Base-by-base conservation (phyloP, 2,113 vertebrate species). In the Pedionomus torquatus region DNA sequence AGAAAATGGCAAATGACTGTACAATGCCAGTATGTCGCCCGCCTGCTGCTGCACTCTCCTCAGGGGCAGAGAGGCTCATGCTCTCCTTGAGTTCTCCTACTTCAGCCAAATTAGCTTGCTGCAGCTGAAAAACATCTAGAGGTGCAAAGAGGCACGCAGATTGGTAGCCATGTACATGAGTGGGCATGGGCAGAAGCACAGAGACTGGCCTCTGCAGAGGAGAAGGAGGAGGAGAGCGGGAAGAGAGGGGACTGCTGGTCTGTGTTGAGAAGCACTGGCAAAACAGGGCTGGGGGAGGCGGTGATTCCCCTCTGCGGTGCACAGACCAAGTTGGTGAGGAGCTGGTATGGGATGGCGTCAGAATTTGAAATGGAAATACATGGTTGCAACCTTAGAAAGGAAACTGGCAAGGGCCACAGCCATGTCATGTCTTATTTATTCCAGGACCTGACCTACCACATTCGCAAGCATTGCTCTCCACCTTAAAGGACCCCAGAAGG, bases 161-260 rank as follows among this genome's bases (percentile, higher is more conserved):
- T 1, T 49, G 46, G 30, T 8, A 87, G 14, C 26, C 23, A 54
- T 0, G 0, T 21, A 52, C 23, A 14, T 0, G 1, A 1, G 57
- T 16, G 24, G 46, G 39, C 76, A 85, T 49, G 24, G 31, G 46
- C 57, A 81, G 35, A 28, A 21, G 55, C 46, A 44, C 33, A 77
- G 35, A 19, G 13, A 41, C 15, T 4, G 21, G 21, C 33, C 43
- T 70, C 49, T 14, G 15, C 21, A 24, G 63, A 54, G 31, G 20
- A 83, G 46, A 31, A 66, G 13, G 35, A 39, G 35, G 26, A 7
- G 17, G 58, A 61, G 60, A 41, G 37, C 25, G 4, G 11, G 17
- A 39, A 17, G 17, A 43, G 9, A 43, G 28, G 39, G 61, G 39
- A 30, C 6, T 2, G 5, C 57, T 44, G 33, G 35, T 51, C 37